phyloP scores from a whole-genome alignment of 2,113 vertebrate species.

The Ursus arctos region DNA sequence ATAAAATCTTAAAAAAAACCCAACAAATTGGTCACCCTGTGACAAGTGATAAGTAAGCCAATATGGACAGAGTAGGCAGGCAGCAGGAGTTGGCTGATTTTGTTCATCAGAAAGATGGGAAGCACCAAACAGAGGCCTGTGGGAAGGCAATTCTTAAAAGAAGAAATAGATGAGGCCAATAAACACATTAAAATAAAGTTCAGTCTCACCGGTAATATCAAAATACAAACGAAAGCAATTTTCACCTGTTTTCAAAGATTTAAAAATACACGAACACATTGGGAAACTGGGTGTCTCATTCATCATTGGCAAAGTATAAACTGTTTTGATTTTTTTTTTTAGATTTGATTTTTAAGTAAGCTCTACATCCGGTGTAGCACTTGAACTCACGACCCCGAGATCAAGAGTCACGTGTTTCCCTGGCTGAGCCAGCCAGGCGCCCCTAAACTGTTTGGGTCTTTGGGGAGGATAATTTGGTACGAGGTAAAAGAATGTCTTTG shows the following conservation, averaged over 20 bases:
- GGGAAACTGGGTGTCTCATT: neutral
- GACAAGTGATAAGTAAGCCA: neutral
- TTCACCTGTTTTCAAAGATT: conserved; percentile 32
- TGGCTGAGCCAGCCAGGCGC: neutral
- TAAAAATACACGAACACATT: neutral
- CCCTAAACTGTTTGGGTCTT: neutral
- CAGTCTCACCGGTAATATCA: neutral
- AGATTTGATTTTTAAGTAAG: neutral
- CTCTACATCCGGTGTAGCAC: neutral
- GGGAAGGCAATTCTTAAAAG: neutral
- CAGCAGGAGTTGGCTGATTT: neutral
- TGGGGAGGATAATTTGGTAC: conserved; percentile 38
- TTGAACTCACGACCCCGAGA: neutral
- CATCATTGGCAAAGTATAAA: neutral
- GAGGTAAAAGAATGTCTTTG: neutral
- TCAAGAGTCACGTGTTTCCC: neutral
- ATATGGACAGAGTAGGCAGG: neutral
- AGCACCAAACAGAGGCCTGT: neutral
- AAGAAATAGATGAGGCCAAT: neutral
- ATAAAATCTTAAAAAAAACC: neutral
- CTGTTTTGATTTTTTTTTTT: neutral
- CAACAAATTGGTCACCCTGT: neutral
- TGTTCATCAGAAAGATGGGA: neutral
- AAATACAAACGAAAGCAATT: conserved; percentile 45
- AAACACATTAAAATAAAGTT: neutral